phyloP scores from a whole-genome alignment of 2,797 vertebrate genomes.

The Clarias platycephalus region DNA sequence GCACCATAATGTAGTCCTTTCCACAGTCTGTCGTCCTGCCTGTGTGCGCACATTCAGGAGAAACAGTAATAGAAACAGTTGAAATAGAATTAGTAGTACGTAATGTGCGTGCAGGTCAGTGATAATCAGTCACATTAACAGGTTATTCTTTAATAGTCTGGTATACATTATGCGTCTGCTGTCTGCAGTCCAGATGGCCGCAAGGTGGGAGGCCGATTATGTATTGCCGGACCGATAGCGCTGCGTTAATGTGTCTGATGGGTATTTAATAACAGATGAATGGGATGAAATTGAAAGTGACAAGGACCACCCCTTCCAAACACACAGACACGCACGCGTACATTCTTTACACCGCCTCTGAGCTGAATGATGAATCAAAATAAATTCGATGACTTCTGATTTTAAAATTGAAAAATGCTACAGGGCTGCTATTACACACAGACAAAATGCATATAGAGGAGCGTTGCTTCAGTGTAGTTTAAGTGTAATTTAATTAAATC shows the following conservation, averaged over 20 bases:
- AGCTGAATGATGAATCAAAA: slow-evolving; percentile 18
- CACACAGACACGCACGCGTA: background rate
- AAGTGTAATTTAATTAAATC: background rate
- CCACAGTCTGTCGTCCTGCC: background rate
- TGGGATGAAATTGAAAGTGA: slow-evolving; percentile 64
- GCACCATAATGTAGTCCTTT: background rate
- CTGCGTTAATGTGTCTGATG: slow-evolving; percentile 55
- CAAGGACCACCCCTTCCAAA: slow-evolving; percentile 37
- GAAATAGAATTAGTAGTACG: background rate
- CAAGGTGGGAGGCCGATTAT: slow-evolving; percentile 12
- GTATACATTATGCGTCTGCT: background rate
- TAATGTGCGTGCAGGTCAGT: slow-evolving; percentile 8
- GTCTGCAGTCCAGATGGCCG: slow-evolving; percentile 29
- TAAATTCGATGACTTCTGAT: background rate
- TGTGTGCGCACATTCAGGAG: background rate
- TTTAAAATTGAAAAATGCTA: background rate
- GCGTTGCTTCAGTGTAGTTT: background rate
- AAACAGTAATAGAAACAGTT: background rate
- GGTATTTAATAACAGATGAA: slow-evolving; percentile 62
- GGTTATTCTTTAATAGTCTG: background rate
- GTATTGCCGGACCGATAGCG: slow-evolving; percentile 16
- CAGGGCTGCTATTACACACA: background rate
- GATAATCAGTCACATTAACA: slow-evolving; percentile 13
- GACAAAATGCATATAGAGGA: background rate
- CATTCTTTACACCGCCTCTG: background rate